Conservation (phyloP, 2,888 invertebrate genomes). For the Polydrusus tereticollis region DNA sequence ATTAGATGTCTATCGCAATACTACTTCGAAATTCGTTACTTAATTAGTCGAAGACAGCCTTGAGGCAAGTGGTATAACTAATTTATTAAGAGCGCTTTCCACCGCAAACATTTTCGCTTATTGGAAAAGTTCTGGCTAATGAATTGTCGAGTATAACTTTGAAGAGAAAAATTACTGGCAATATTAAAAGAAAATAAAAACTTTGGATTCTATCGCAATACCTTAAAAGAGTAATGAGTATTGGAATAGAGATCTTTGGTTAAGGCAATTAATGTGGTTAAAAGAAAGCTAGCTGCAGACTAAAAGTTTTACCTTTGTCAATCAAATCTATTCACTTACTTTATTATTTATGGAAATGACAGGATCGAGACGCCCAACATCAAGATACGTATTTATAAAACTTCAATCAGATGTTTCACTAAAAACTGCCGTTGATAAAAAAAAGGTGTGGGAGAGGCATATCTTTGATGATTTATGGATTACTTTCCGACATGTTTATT, state of each 20-base stretch:
- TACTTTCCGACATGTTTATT: no score
- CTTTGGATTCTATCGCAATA: neutral
- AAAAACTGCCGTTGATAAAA: no score
- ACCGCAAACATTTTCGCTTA: conserved; percentile 31
- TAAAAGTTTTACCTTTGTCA: no score
- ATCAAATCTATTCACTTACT: no score
- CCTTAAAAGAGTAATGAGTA: neutral
- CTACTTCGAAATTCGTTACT: neutral
- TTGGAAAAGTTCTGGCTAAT: conserved; percentile 34
- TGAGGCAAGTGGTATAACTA: conserved; percentile 13
- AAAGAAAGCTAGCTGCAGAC: neutral
- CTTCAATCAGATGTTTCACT: no score
- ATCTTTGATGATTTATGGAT: no score
- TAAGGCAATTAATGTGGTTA: neutral
- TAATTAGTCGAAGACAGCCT: neutral
- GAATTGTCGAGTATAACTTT: conserved; percentile 17
- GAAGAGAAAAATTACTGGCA: conserved; percentile 19
- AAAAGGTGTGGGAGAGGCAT: no score
- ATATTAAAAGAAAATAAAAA: conserved; percentile 15
- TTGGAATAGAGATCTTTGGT: neutral
- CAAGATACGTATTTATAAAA: no score
- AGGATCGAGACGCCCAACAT: no score
- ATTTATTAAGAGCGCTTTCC: conserved; percentile 24
- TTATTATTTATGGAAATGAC: no score
- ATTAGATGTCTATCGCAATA: neutral